Conservation (phyloP, 1,140 invertebrate genomes). For the Meteorus sp. region DNA sequence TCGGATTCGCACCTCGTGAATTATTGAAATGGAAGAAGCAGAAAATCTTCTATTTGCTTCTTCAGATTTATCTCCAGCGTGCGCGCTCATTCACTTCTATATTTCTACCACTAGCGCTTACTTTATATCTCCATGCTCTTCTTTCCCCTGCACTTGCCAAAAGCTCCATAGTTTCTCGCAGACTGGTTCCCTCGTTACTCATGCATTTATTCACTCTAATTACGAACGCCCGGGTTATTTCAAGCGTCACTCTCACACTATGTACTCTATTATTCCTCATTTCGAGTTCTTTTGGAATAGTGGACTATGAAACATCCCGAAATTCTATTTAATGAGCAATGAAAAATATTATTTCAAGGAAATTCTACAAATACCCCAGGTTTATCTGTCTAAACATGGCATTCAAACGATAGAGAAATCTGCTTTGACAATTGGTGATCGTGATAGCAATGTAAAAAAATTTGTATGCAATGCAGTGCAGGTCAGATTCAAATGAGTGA, state of each 20-base stretch:
- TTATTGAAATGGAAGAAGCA: too few relatives aligned
- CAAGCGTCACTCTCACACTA: slow-evolving; percentile 19
- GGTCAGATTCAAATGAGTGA: too few relatives aligned
- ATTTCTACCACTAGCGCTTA: not conserved
- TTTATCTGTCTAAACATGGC: too few relatives aligned
- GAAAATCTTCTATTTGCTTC: not conserved
- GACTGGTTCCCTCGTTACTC: slow-evolving; percentile 23
- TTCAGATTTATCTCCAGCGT: slow-evolving; percentile 10
- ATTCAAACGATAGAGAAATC: too few relatives aligned
- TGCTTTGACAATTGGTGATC: too few relatives aligned
- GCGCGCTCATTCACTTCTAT: not conserved
- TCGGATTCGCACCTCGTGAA: too few relatives aligned
- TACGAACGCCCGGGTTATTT: slow-evolving; percentile 26
- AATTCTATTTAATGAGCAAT: not conserved
- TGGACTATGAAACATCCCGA: not conserved
- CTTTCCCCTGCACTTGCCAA: slow-evolving; percentile 13
- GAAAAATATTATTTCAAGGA: too few relatives aligned
- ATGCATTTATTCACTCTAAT: slow-evolving; percentile 29
- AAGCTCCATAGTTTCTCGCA: slow-evolving; percentile 13
- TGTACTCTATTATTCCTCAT: slow-evolving; percentile 4
- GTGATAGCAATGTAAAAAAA: too few relatives aligned
- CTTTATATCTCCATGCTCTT: not conserved
- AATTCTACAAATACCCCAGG: too few relatives aligned
- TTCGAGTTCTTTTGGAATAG: not conserved
- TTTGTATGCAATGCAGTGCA: too few relatives aligned